Base-by-base conservation (phyloP, 2,888 invertebrate species). In the Baronia brevicornis region DNA sequence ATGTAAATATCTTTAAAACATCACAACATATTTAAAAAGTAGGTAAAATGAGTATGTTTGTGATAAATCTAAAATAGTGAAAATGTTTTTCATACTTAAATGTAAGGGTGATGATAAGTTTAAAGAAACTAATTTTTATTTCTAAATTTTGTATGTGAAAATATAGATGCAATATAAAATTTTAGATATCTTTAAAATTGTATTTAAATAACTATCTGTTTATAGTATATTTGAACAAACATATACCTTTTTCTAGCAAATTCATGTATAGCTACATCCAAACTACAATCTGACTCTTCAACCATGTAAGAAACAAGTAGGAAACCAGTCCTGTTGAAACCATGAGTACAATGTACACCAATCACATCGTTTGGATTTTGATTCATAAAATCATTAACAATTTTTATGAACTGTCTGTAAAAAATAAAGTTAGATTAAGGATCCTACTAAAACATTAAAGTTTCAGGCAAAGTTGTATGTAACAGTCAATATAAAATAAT, bases 261-360 rank as follows among this genome's bases (percentile, higher is more conserved):
- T 55, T 89, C 89, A 19, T 82, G 84, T 3, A 97, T 63, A 0
- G 96, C 97, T 2, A 93, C 92, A 44, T 94, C 95, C 1, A 97
- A 88, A 54, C 92, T 91, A 74, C 91, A 94, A 49, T 93, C 93
- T 56, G 91, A 82, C 40, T 89, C 89, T 59, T 95, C 92, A 3
- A 97, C 93, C 70, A 99, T 87, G 70, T 94, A 99, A 0, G 96
- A 92, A 12, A 92, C 90, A 28, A 99, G 92, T 3, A 99, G 85
- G 62, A 98, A 99, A 0, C 99, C 99, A 4, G 98, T 98, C 48
- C 99, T 87, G 69, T 99, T 99, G 71, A 98, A 99, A 0, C 99
- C 99, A 72, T 99, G 99, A 0, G 99, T 98, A 60, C 97, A 98
- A 66, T 97, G 97, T 4, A 98, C 91, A 4, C 90, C 94, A 45